These are phyloP conservation scores for Tauraco hartlaubi DNA, from an alignment of 2,797 vertebrate species.

Conservation along the genomic window DNA sequence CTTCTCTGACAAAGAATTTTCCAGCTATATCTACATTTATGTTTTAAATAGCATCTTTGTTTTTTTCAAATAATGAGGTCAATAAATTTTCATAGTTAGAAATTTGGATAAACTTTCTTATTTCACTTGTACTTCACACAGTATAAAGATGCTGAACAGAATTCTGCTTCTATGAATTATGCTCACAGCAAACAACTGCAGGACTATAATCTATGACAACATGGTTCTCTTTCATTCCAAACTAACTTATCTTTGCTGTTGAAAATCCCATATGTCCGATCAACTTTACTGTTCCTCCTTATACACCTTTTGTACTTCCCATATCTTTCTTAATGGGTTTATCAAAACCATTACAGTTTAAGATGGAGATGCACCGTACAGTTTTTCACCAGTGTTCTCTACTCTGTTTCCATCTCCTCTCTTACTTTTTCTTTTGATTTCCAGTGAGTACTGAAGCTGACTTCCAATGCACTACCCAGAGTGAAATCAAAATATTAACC, in stretches of 20 bases:
- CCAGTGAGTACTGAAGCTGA: background rate
- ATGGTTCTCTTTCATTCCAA: background rate
- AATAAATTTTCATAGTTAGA: background rate
- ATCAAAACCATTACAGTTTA: background rate
- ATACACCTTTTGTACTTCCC: background rate
- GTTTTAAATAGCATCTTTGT: background rate
- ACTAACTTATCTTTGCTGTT: background rate
- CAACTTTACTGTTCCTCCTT: background rate
- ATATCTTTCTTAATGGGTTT: background rate
- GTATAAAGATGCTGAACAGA: background rate
- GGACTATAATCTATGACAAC: background rate
- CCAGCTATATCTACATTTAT: background rate
- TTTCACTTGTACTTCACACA: background rate
- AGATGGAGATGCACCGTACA: background rate
- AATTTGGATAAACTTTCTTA: background rate
- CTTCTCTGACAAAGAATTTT: background rate
- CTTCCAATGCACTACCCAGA: background rate
- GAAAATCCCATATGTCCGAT: background rate
- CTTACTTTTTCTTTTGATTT: background rate
- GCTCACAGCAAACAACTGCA: background rate
- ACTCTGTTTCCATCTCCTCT: background rate
- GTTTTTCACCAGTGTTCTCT: background rate
- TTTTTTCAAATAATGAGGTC: background rate
- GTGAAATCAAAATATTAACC: background rate
- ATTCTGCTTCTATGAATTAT: background rate